Percentiles rank a stretch among this genome's conserved stretches.
Evolutionary conservation across 2,888 invertebrate species (phyloP).

Genomic region (Sisyra nigra): DNA sequence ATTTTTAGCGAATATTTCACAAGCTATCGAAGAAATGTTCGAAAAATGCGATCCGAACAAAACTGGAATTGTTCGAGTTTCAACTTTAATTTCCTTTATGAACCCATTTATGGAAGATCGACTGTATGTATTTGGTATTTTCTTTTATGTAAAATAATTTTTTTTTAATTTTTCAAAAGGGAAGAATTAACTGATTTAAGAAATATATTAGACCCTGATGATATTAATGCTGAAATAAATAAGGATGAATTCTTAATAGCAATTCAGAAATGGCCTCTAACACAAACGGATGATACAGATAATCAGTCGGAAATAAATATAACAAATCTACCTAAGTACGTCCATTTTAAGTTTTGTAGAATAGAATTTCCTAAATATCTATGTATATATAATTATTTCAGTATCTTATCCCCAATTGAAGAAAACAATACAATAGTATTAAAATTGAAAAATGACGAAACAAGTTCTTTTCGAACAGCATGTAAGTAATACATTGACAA

Average conservation of each 20-base stretch:
- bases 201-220: conserved; percentile 3
- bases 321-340: neutral
- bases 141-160: neutral
- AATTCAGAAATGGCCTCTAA: neutral
- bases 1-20: too few species aligned
- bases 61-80: conserved; percentile 1
- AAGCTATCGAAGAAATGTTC: conserved; percentile 3
- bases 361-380: too few species aligned
- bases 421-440: too few species aligned
- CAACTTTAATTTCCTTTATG: conserved; percentile 3
- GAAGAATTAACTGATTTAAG: conserved; percentile 1
- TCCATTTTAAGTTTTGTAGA: too few species aligned
- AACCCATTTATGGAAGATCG: neutral
- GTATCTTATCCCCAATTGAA: too few species aligned
- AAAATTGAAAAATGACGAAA: too few species aligned
- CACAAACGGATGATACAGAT: neutral
- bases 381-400: too few species aligned
- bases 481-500: too few species aligned
- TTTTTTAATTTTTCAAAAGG: conserved; percentile 1
- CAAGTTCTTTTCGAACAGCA: too few species aligned
- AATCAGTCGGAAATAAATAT: neutral
- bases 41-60: conserved; percentile 5
- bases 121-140: conserved; percentile 2
- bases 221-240: conserved; percentile 4
- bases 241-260: neutral